Conservation (phyloP, 2,113 vertebrate species). For the Scatophagus argus region DNA sequence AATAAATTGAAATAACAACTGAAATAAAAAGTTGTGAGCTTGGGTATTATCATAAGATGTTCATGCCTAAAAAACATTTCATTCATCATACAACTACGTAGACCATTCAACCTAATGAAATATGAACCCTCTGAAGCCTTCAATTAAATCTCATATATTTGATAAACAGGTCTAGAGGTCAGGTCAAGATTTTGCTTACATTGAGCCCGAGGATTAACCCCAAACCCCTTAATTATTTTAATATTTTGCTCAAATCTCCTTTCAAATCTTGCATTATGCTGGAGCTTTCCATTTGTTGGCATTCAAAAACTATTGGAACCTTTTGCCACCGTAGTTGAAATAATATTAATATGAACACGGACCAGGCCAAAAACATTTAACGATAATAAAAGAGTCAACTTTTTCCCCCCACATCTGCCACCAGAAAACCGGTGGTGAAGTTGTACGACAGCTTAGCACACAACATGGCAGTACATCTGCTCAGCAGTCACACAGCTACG, state of each 20-base stretch:
- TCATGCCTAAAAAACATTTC: neutral
- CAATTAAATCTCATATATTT: constrained; percentile 1
- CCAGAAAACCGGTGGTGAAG: neutral
- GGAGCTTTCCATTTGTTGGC: neutral
- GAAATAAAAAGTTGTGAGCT: too few species aligned
- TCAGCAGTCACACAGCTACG: constrained; percentile 30
- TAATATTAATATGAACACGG: neutral
- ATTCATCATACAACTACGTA: neutral
- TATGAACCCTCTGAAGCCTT: neutral
- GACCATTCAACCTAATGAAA: neutral
- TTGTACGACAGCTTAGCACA: constrained; percentile 37
- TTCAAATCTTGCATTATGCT: neutral
- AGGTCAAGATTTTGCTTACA: neutral
- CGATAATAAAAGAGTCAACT: neutral
- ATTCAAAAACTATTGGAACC: neutral
- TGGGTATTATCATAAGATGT: too few species aligned
- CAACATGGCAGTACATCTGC: constrained; percentile 63
- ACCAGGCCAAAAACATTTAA: neutral
- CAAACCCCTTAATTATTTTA: neutral
- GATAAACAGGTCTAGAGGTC: too few species aligned
- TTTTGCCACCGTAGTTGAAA: neutral
- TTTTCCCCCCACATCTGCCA: neutral
- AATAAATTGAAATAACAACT: too few species aligned
- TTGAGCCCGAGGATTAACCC: neutral
- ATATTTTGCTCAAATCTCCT: neutral